Base-by-base conservation (phyloP, 1,140 invertebrate species). In the Himalopsyche phryganea region DNA sequence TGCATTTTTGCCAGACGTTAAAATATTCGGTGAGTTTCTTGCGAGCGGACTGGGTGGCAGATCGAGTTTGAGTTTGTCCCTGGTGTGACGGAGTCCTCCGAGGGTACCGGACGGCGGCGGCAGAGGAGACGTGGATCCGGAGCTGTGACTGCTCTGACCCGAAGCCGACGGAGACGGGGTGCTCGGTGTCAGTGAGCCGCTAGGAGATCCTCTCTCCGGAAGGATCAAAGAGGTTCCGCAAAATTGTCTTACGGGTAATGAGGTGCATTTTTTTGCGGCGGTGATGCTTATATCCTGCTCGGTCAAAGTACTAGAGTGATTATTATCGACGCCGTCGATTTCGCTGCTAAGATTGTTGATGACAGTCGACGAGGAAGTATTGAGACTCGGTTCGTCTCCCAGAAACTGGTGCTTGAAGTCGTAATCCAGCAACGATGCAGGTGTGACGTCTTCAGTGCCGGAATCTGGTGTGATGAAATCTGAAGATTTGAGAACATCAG, bases 51-150 rank as follows among this genome's bases (percentile, higher is more conserved):
- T 76, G 3, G 81, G 80, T 5, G 80, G 79, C 36, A 90, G 71
- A 71, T 89, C 86, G 4, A 89, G 74, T 67, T 87, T 89, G 11
- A 90, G 76, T 60, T 80, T 80, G 67, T 87, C 83, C 57, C 86
- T 73, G 1, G 87, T 89, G 66, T 90, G 88, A 28, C 87, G 72
- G 10, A 90, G 69, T 15, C 88, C 85, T n/a, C 88, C 88, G 11
- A 89, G 69, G 35, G 68, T 68, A 11, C 66, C 69, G 5, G 44
- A 10, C 1, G 42, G 53, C 4, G 49, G 38, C 14, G 49, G 41
- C 6, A 40, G 41, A 10, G 58, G 58, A n/a, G 61, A 60, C 11
- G 42, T 45, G 9, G 57, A 53, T 10, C 70, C 69, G 0, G 74
- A 74, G 1, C 73, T 74, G 57, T 69, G 69, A 1, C 72, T 72